phyloP scores from a whole-genome alignment of 2,113 vertebrate species.

The Trematomus loennbergii region DNA sequence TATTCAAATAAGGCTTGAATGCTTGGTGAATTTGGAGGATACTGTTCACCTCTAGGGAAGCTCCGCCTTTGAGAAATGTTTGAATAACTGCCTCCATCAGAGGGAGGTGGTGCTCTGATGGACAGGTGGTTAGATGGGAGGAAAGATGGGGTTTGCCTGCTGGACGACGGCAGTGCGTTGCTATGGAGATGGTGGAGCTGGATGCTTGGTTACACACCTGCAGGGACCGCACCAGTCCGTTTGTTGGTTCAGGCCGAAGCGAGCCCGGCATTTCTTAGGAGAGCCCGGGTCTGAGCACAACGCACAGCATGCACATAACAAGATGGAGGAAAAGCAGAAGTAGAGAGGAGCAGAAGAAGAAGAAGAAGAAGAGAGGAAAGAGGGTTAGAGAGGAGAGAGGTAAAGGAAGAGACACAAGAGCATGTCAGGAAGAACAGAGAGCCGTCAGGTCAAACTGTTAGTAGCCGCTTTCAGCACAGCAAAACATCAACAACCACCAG shows the following conservation, averaged over 20 bases:
- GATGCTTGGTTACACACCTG: constrained; percentile 92
- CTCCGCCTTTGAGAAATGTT: constrained; percentile 26
- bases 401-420: constrained; percentile 1
- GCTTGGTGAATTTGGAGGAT: not conserved
- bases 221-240: constrained; percentile 99
- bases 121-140: constrained; percentile 13
- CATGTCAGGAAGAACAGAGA: constrained; percentile 47
- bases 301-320: constrained; percentile 87
- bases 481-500: constrained; percentile 28
- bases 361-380: constrained; percentile 35
- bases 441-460: constrained; percentile 65
- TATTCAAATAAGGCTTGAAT: not conserved
- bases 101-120: constrained; percentile 32
- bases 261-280: constrained; percentile 99
- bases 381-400: constrained; percentile 47
- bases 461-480: constrained; percentile 30
- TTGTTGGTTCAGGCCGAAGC: constrained; percentile 99
- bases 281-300: constrained; percentile 97
- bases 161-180: constrained; percentile 71
- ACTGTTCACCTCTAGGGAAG: constrained; percentile 1
- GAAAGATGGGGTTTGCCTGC: constrained; percentile 73
- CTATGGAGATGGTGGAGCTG: constrained; percentile 69
- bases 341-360: constrained; percentile 48
- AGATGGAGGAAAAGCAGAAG: constrained; percentile 50
- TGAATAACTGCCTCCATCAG: not conserved